Evolutionary conservation across 2,888 invertebrate species (phyloP).

Genomic region (Ephialtes manifestator): DNA sequence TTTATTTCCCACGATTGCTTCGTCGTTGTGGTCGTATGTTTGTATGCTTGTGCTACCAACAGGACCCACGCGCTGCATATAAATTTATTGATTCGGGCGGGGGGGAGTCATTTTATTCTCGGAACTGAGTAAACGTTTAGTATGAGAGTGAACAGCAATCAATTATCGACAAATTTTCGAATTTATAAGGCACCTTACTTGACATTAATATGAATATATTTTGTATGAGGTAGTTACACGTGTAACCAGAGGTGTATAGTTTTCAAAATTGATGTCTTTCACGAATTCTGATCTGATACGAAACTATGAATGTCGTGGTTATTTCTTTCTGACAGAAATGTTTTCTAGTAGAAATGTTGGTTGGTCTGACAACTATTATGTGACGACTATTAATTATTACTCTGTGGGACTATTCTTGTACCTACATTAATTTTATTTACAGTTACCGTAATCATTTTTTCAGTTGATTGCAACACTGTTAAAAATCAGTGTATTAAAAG

Average conservation of each 20-base stretch:
- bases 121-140: not conserved
- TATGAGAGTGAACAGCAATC: constrained; percentile 5
- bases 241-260: not conserved
- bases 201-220: constrained; percentile 4
- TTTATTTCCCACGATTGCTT: constrained; percentile 66
- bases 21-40: not conserved
- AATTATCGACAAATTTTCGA: constrained; percentile 7
- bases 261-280: not conserved
- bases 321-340: not conserved
- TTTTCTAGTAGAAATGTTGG: no score
- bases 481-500: no score
- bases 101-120: constrained; percentile 4
- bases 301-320: not conserved
- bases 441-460: no score
- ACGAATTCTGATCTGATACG: not conserved
- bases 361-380: no score
- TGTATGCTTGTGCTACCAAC: constrained; percentile 4
- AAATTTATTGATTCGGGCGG: constrained; percentile 22
- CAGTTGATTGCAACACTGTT: no score
- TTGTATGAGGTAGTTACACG: not conserved
- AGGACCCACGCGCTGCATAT: constrained; percentile 14
- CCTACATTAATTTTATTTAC: no score
- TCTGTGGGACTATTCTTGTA: no score
- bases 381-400: no score
- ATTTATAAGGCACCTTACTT: not conserved